phyloP scores from a whole-genome alignment of 2,888 invertebrate species.

The Polyommatus icarus region DNA sequence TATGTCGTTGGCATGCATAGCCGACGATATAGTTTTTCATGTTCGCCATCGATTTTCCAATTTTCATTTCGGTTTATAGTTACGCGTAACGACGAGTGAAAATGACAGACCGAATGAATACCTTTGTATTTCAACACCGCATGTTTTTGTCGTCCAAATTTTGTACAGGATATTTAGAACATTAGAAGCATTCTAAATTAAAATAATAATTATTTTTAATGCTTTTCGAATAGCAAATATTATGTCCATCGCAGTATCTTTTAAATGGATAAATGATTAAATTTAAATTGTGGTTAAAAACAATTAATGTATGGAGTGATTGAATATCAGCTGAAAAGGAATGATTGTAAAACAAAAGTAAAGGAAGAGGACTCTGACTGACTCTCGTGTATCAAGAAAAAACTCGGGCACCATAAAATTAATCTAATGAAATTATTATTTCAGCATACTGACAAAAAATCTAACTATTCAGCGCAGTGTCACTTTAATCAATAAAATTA shows the following conservation, averaged over 20 bases:
- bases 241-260: not conserved
- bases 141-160: not conserved
- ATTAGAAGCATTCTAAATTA: not conserved
- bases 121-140: constrained; percentile 17
- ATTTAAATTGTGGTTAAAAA: not conserved
- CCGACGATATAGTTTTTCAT: not conserved
- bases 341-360: no score
- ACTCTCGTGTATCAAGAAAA: no score
- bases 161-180: not conserved
- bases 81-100: not conserved
- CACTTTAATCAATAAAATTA: not conserved
- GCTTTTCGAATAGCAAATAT: not conserved
- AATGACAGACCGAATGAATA: constrained; percentile 18
- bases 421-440: not conserved
- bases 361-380: no score
- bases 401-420: not conserved
- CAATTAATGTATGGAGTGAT: not conserved
- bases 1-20: not conserved
- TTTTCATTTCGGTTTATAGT: constrained; percentile 17
- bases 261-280: not conserved
- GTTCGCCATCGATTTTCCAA: not conserved
- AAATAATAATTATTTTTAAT: not conserved
- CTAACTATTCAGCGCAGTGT: not conserved
- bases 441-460: not conserved
- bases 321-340: not conserved